A percentile compares a stretch with the other conserved stretches of the same genome.
phyloP scores from a whole-genome alignment of 2,113 vertebrate species.

The Eolophus roseicapilla region DNA sequence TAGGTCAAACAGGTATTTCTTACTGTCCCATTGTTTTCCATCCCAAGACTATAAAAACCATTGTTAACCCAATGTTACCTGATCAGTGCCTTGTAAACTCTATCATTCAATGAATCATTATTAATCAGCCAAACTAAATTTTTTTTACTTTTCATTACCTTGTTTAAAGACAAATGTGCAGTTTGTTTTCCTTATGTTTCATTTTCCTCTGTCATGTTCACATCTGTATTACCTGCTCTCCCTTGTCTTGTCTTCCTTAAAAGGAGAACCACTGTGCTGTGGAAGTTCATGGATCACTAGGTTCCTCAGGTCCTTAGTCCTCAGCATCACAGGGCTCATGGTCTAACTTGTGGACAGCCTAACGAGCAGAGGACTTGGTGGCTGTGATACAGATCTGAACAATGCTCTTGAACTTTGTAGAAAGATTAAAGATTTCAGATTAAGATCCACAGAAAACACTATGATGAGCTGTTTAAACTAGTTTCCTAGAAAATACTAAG shows the following conservation, averaged over 20 bases:
- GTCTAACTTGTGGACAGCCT: not conserved
- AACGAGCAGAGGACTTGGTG: not conserved
- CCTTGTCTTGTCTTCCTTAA: not conserved
- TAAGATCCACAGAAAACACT: not conserved
- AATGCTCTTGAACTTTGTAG: not conserved
- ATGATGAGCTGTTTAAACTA: not conserved
- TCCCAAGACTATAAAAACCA: not conserved
- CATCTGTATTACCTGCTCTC: not conserved
- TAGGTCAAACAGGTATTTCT: not conserved
- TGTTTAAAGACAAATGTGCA: not conserved
- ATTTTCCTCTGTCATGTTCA: not conserved
- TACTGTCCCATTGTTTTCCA: not conserved
- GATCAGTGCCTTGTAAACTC: not conserved
- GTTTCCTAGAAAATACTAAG: not conserved
- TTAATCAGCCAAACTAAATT: not conserved
- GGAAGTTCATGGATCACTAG: not conserved
- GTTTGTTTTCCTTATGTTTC: not conserved
- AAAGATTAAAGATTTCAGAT: not conserved
- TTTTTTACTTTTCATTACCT: not conserved
- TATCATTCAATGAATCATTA: not conserved
- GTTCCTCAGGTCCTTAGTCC: not conserved
- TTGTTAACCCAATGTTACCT: not conserved
- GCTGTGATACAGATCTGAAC: not conserved
- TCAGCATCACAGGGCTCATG: rapidly evolving
- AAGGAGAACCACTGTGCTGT: not conserved